A percentile compares a stretch with the other conserved stretches of the same genome.
Evolutionary conservation across 2,888 invertebrate genomes (phyloP).

Genomic region (Chrysodeixis includens): DNA sequence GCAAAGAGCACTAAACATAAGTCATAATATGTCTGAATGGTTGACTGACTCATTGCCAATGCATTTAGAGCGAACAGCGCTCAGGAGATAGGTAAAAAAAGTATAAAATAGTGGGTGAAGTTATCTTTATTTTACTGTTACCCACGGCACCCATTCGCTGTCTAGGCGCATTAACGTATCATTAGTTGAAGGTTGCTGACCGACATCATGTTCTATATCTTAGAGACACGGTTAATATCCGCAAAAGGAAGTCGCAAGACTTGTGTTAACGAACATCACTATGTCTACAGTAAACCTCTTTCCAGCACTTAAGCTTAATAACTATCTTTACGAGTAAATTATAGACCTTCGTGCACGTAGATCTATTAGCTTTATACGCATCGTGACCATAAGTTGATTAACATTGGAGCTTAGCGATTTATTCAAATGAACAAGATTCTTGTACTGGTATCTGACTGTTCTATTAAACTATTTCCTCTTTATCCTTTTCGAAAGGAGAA

Average conservation of each 20-base stretch:
- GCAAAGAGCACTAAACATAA: conserved; percentile 33
- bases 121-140: conserved; percentile 87
- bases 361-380: conserved; percentile 15
- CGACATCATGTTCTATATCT: conserved; percentile 69
- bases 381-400: background rate
- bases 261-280: conserved; percentile 27
- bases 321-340: conserved; percentile 11
- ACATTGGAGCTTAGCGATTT: background rate
- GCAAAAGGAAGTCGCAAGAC: conserved; percentile 46
- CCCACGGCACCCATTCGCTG: conserved; percentile 75
- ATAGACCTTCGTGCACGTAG: conserved; percentile 1
- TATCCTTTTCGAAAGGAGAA: background rate
- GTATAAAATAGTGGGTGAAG: conserved; percentile 81
- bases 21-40: conserved; percentile 61
- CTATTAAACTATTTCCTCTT: background rate
- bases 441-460: background rate
- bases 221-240: conserved; percentile 36
- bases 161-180: conserved; percentile 83
- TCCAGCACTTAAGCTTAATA: conserved; percentile 33
- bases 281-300: conserved; percentile 19
- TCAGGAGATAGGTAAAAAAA: conserved; percentile 84
- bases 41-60: conserved; percentile 87
- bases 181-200: conserved; percentile 87
- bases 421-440: conserved; percentile 1
- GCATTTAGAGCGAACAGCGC: conserved; percentile 84